Conservation (phyloP, 1,140 invertebrate species). For the Aphidius ervi region DNA sequence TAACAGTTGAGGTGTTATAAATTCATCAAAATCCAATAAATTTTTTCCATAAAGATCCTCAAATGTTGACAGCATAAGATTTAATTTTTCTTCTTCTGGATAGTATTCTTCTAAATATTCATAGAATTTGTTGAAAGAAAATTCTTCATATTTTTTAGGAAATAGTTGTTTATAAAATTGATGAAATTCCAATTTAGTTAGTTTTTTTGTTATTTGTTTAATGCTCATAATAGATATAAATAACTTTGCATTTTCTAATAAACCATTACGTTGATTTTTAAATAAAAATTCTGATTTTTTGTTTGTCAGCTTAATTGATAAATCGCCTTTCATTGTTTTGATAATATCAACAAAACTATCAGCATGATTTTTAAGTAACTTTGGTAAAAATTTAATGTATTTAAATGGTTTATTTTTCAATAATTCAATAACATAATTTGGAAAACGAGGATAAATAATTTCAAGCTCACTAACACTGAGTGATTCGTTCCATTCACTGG, state of each 20-base stretch:
- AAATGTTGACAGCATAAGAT: conserved; percentile 30
- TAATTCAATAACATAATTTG: too few relatives aligned
- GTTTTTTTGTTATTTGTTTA: conserved; percentile 25
- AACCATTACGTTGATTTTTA: too few relatives aligned
- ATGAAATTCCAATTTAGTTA: conserved; percentile 30
- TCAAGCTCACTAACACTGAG: too few relatives aligned
- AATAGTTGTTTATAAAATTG: conserved; percentile 31
- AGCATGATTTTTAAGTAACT: conserved; percentile 28
- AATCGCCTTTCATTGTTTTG: conserved; percentile 12
- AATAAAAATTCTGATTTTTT: too few relatives aligned
- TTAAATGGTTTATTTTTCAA: conserved; percentile 10
- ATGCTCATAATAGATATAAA: conserved; percentile 25
- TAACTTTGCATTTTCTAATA: background rate
- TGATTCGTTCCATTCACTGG: too few relatives aligned
- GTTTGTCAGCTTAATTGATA: too few relatives aligned
- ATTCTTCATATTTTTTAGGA: conserved; percentile 22
- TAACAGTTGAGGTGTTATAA: conserved; percentile 27
- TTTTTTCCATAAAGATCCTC: conserved; percentile 26
- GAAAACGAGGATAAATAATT: too few relatives aligned
- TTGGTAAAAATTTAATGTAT: conserved; percentile 24
- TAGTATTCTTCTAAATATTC: conserved; percentile 30
- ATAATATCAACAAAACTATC: conserved; percentile 26
- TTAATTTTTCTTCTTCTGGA: conserved; percentile 25
- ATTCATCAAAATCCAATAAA: conserved; percentile 23
- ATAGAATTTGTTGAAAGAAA: conserved; percentile 18